phyloP scores from a whole-genome alignment of 1,140 invertebrate species.

The Copidosoma floridanum region DNA sequence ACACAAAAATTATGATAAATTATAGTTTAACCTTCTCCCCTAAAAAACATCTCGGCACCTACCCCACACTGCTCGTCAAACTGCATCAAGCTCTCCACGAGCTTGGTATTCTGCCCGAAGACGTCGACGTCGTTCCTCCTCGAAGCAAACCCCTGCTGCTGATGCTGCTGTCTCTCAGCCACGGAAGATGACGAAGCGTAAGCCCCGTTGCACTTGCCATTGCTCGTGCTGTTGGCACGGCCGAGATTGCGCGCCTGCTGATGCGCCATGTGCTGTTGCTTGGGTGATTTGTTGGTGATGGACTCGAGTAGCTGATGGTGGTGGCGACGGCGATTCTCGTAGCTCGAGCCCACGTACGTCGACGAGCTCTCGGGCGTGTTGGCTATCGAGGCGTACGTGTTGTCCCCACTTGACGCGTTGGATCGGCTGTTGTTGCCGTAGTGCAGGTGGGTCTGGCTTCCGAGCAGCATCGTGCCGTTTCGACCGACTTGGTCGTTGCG shows the following conservation, averaged over 20 bases:
- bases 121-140: not conserved
- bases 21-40: too few relatives aligned
- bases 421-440: too few relatives aligned
- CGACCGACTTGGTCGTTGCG: constrained; percentile 13
- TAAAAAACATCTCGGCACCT: too few relatives aligned
- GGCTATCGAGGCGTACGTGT: constrained; percentile 44
- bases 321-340: constrained; percentile 36
- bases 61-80: constrained; percentile 16
- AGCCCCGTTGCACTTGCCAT: not conserved
- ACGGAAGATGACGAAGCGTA: not conserved
- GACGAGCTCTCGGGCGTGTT: constrained; percentile 39
- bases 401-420: constrained; percentile 37
- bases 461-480: constrained; percentile 45
- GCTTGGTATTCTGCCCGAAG: constrained; percentile 44
- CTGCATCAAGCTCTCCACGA: constrained; percentile 6
- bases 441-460: constrained; percentile 45
- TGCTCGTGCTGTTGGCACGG: constrained; percentile 20
- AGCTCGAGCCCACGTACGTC: constrained; percentile 43
- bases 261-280: not conserved
- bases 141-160: not conserved
- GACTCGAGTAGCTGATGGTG: not conserved
- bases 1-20: too few relatives aligned
- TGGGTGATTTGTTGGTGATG: constrained; percentile 4
- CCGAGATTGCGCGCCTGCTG: not conserved
- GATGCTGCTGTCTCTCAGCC: not conserved